Evolutionary conservation across 2,888 invertebrate species (phyloP).

Genomic region (Heliconius sara): DNA sequence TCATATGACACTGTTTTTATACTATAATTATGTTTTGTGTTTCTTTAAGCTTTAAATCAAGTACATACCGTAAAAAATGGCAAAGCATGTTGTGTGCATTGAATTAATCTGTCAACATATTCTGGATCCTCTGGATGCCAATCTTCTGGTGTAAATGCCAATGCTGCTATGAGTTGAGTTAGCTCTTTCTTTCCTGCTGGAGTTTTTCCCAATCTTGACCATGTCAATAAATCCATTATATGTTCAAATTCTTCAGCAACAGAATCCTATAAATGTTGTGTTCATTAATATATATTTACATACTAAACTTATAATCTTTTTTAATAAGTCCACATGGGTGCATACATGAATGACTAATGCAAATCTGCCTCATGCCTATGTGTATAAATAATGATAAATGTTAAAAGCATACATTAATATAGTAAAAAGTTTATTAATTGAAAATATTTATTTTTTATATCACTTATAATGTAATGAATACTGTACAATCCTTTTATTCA

Average conservation of each 20-base stretch:
- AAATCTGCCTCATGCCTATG: not conserved
- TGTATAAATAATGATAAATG: too few species aligned
- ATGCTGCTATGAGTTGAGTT: conserved; percentile 92
- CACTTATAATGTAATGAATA: too few species aligned
- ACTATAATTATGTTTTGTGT: not conserved
- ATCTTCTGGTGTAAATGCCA: conserved; percentile 87
- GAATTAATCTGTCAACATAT: conserved; percentile 90
- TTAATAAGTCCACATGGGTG: not conserved
- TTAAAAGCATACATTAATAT: too few species aligned
- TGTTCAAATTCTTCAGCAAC: conserved; percentile 96
- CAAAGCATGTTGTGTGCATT: conserved; percentile 93
- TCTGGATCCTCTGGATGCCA: conserved; percentile 90
- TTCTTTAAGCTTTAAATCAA: not conserved
- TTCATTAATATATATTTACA: conserved; percentile 10
- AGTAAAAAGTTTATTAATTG: too few species aligned
- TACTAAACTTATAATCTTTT: not conserved
- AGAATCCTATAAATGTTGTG: conserved; percentile 86
- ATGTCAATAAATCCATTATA: conserved; percentile 93
- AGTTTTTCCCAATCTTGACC: conserved; percentile 92
- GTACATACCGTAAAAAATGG: conserved; percentile 92
- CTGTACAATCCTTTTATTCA: too few species aligned
- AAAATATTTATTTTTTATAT: too few species aligned
- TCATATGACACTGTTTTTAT: not conserved
- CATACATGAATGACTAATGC: not conserved
- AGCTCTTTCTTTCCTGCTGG: conserved; percentile 93